Conservation (phyloP, 2,113 vertebrate species). For the Lagopus leucura region DNA sequence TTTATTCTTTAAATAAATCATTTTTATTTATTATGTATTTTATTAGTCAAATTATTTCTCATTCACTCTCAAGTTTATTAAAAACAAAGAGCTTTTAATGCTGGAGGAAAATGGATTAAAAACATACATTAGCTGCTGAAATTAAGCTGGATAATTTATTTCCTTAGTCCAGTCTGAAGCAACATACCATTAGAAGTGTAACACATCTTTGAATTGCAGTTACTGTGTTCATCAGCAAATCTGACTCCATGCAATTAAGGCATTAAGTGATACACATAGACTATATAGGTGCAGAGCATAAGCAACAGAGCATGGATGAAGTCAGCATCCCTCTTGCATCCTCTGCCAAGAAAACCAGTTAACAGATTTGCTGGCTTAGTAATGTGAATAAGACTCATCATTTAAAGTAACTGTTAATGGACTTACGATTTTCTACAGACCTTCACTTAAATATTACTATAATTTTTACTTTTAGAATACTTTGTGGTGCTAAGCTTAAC, state of each 20-base stretch:
- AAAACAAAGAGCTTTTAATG: constrained; percentile 36
- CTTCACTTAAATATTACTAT: background rate
- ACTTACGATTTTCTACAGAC: background rate
- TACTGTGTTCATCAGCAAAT: background rate
- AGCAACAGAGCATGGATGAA: background rate
- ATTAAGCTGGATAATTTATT: constrained; percentile 15
- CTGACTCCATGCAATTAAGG: background rate
- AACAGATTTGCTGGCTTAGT: constrained; percentile 12
- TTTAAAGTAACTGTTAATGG: constrained; percentile 17
- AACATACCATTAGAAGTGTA: background rate
- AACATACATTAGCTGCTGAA: background rate
- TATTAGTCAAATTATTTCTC: background rate
- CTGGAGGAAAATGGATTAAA: constrained; percentile 33
- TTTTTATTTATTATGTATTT: no score
- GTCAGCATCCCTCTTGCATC: background rate
- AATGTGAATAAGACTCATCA: background rate
- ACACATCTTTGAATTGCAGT: background rate
- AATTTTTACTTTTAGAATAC: constrained; percentile 27
- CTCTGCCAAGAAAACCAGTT: background rate
- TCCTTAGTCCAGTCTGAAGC: background rate
- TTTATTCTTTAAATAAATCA: no score
- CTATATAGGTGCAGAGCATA: background rate
- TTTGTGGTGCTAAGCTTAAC: background rate
- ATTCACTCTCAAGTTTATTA: constrained; percentile 25
- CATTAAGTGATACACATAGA: background rate